phyloP scores from a whole-genome alignment of 2,888 invertebrate genomes.

The Hartigia nigra region DNA sequence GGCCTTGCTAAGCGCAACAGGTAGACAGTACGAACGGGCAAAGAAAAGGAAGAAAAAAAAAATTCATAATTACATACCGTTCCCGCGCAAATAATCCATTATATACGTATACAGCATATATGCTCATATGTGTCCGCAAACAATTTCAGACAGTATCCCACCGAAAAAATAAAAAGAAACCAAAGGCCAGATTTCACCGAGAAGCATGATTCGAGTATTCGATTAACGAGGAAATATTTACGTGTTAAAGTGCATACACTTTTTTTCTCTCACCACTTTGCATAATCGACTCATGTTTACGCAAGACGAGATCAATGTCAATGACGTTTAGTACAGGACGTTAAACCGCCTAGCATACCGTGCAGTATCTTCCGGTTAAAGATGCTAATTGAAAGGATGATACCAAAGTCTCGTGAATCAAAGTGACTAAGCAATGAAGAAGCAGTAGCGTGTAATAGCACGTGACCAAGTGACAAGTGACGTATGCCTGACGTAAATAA shows the following conservation, averaged over 20 bases:
- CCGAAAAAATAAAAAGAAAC: no score
- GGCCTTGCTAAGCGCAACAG: background rate
- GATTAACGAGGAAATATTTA: conserved; percentile 6
- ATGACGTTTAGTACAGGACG: conserved; percentile 9
- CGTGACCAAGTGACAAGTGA: conserved; percentile 28
- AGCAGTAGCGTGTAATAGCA: conserved; percentile 26
- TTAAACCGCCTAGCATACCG: background rate
- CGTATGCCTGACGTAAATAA: conserved; percentile 12
- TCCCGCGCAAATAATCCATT: background rate
- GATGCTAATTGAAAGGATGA: conserved; percentile 37
- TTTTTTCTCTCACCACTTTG: background rate
- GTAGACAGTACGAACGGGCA: background rate
- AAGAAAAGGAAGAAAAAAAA: conserved; percentile 1
- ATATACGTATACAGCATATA: background rate
- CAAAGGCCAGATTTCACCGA: background rate
- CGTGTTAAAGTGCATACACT: conserved; percentile 6
- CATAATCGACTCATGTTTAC: conserved; percentile 5
- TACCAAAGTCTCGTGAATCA: conserved; percentile 49
- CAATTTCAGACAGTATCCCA: background rate
- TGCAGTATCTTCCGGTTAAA: conserved; percentile 19
- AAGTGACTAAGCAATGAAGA: conserved; percentile 22
- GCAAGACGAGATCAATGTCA: conserved; percentile 22
- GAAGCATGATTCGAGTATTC: background rate
- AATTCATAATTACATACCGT: background rate
- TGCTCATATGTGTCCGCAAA: background rate